Conservation (phyloP, 37 sponge, comb jelly and placozoan genomes). For the Halichondria panicea region DNA sequence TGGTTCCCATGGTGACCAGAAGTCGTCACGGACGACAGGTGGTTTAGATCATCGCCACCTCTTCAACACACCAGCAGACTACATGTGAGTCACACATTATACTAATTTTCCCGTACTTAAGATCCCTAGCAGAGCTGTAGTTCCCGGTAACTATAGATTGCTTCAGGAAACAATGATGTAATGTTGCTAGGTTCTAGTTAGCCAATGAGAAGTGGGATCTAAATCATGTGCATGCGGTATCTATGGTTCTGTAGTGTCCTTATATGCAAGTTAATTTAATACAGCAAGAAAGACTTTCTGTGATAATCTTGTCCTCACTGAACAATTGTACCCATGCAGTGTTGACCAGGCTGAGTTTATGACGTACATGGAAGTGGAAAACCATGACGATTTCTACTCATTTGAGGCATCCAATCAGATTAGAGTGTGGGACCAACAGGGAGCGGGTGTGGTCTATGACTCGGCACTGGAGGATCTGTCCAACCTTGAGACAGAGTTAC, state of each 20-base stretch:
- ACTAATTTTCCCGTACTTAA: no score
- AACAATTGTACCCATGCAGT: slow-evolving; percentile 22
- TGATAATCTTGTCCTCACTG: background rate
- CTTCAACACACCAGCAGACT: slow-evolving; percentile 74
- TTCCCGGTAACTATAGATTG: no score
- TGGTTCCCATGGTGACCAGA: slow-evolving; percentile 6
- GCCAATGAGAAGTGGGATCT: no score
- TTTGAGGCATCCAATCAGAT: slow-evolving; percentile 38
- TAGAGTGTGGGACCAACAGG: slow-evolving; percentile 56
- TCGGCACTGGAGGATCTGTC: slow-evolving; percentile 44
- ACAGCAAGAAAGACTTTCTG: no score
- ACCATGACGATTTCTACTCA: slow-evolving; percentile 80
- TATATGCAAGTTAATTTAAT: background rate
- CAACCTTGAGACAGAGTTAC: slow-evolving; percentile 55
- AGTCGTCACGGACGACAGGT: background rate
- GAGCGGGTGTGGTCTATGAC: slow-evolving; percentile 64
- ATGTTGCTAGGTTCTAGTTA: no score
- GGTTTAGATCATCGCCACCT: slow-evolving; percentile 49
- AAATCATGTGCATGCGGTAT: background rate
- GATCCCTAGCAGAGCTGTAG: no score
- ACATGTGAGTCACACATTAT: slow-evolving; percentile 39
- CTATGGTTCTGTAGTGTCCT: background rate
- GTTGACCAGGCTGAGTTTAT: slow-evolving; percentile 59
- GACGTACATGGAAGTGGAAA: slow-evolving; percentile 58
- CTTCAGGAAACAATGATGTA: no score